Evolutionary conservation across 2,888 invertebrate genomes (phyloP), one percentile per base, ranked within the genome.

Genomic region (Aleiodes alternator): DNA sequence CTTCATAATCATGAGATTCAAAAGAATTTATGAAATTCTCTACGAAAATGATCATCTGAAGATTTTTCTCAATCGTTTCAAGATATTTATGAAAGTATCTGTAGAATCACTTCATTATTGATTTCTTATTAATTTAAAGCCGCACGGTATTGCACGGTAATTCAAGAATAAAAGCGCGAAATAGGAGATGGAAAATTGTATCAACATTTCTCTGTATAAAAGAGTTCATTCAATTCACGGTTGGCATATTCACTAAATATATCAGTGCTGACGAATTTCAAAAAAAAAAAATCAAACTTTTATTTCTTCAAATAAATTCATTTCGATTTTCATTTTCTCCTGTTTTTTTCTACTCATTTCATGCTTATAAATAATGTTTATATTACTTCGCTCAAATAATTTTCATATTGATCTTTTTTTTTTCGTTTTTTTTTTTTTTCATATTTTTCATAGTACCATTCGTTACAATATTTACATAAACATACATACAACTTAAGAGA

Each of bases 391-490:
- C 81, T 83, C 80, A 82, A 80, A 79, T 81, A 43, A 82, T 77
- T 79, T 78, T 80, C 80, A 82, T 82, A 81, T 79, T 82, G 80
- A 82, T 85, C 82, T 79, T 78, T 80, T 79, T 78, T 80, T 85
- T 80, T 79, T 73, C 73, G 66, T 16, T 66, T 74, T 80, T 84
- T 81, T 79, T 77, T 77, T 83, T 78, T 76, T 78, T 73, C n/a
- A n/a, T n/a, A n/a, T 53, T 16, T 16, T 73, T 81, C 79, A 79
- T 84, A 84, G 82, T 85, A 84, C 81, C 84, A 85, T 84, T 86
- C 86, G 82, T 87, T 88, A 87, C 86, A 88, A 85, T 88, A 88
- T 88, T 87, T 88, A 88, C 87, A 88, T 81, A 86, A 86, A 82
- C 82, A 82, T 87, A 87, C 87, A 83, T 86, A 87, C 86, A 88